phyloP scores from a whole-genome alignment of 2,888 invertebrate species.

The Drosophila neonasuta region DNA sequence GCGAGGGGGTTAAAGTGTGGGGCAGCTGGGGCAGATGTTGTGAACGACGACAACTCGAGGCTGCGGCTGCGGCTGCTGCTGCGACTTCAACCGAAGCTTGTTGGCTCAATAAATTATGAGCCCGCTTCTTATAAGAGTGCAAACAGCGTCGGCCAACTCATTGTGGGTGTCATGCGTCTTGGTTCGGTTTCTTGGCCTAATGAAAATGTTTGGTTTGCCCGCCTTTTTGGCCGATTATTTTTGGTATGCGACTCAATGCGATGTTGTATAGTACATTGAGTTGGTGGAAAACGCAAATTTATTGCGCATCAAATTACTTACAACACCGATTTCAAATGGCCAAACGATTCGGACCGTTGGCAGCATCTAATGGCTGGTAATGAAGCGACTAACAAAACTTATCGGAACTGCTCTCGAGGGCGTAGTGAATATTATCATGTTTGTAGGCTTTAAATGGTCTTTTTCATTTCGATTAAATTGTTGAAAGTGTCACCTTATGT shows the following conservation, averaged over 20 bases:
- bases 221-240: constrained; percentile 29
- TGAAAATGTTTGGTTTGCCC: constrained; percentile 63
- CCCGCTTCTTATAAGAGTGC: constrained; percentile 67
- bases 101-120: constrained; percentile 76
- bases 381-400: constrained; percentile 61
- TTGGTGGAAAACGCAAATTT: constrained; percentile 68
- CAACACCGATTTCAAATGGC: constrained; percentile 37
- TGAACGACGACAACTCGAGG: constrained; percentile 35
- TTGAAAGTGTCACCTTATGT: constrained; percentile 27
- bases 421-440: constrained; percentile 22
- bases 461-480: constrained; percentile 8
- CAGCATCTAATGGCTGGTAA: constrained; percentile 59
- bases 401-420: constrained; percentile 31
- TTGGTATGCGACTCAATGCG: constrained; percentile 26
- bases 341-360: constrained; percentile 44
- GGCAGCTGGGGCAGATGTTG: constrained; percentile 40
- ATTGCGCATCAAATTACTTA: constrained; percentile 76
- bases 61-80: constrained; percentile 14
- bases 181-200: constrained; percentile 48
- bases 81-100: constrained; percentile 36
- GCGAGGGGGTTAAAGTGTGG: constrained; percentile 14
- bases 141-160: constrained; percentile 45
- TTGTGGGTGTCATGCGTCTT: constrained; percentile 73
- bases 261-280: constrained; percentile 5
- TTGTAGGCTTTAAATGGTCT: constrained; percentile 8